Evolutionary conservation across 2,113 vertebrate species (phyloP).

Genomic region (Microcebus murinus): DNA sequence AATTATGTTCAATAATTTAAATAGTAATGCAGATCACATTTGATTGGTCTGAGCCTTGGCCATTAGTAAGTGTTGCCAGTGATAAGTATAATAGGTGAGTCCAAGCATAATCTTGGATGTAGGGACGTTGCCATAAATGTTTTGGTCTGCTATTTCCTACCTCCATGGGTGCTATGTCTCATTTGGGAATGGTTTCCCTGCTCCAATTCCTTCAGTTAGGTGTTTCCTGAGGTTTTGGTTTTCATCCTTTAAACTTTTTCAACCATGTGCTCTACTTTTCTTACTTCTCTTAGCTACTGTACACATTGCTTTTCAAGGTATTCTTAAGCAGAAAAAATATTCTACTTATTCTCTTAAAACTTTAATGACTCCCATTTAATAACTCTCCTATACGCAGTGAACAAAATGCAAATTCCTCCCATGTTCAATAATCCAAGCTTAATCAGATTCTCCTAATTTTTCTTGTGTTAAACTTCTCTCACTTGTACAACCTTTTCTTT

Average conservation of each 20-base stretch:
- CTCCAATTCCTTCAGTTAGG: background rate
- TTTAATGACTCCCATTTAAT: background rate
- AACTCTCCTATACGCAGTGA: background rate
- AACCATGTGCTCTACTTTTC: background rate
- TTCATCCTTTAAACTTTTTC: background rate
- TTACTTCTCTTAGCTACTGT: background rate
- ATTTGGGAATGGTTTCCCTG: background rate
- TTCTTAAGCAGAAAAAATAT: background rate
- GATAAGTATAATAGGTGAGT: background rate
- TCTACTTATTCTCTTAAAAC: background rate
- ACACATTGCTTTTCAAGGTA: background rate
- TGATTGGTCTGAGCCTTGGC: background rate
- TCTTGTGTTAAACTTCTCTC: background rate
- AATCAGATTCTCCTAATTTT: background rate
- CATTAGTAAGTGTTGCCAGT: background rate
- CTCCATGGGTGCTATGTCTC: fast-evolving
- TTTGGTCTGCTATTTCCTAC: background rate
- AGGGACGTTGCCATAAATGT: too few species aligned
- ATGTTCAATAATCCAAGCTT: background rate
- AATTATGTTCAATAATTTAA: background rate
- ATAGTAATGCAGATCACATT: background rate
- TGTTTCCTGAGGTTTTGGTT: background rate
- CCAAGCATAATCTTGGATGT: background rate
- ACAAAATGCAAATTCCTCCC: background rate
- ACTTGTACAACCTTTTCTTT: background rate